Base-by-base conservation (phyloP, 2,113 vertebrate genomes). In the Neogobius melanostomus region DNA sequence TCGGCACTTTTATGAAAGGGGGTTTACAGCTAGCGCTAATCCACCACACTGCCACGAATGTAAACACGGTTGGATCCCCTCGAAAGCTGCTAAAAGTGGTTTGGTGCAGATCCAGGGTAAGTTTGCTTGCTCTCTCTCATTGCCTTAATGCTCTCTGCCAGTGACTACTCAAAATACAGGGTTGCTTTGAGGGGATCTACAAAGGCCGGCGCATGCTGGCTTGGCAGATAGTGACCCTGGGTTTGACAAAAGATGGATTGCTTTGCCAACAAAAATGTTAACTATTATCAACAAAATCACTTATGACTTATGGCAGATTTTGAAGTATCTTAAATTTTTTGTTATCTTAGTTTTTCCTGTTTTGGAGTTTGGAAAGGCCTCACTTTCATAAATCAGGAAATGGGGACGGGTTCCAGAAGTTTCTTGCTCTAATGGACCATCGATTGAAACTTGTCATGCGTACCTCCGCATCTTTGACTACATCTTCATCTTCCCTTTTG, bases 31-130 rank as follows among this genome's bases (percentile, higher is more conserved):
- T 56, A 71, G 75, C 69, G 66, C 65, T 77, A 85, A 85, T 89
- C 83, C 76, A 72, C 53, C 66, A 87, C 61, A 77, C 81, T 54
- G 79, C 72, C 63, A 51, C 52, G 68, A 82, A 81, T 64, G 62
- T 74, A 81, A 83, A 85, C 81, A 87, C 81, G 82, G 85, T 84
- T 57, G 87, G 81, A 80, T 76, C 75, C 57, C 79, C 82, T 83
- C 87, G 89, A 90, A 89, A 81, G 46, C 76, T 60, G 82, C 76
- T 80, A 74, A 88, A 85, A 80, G 82, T 65, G 64, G 66, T 82
- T 87, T 77, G 59, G 59, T 61, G 6, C n/a, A 7, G 42, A 42
- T 44, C 59, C 59, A 61, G 28, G 36, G 14, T 8, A 44, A 44
- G 59, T 61, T 61, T 61, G 59, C 59, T 61, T 8, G 42, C 59